These are phyloP conservation scores for Thalassarche chlororhynchos DNA, from an alignment of 2,113 vertebrate genomes.

Conservation along the genomic window DNA sequence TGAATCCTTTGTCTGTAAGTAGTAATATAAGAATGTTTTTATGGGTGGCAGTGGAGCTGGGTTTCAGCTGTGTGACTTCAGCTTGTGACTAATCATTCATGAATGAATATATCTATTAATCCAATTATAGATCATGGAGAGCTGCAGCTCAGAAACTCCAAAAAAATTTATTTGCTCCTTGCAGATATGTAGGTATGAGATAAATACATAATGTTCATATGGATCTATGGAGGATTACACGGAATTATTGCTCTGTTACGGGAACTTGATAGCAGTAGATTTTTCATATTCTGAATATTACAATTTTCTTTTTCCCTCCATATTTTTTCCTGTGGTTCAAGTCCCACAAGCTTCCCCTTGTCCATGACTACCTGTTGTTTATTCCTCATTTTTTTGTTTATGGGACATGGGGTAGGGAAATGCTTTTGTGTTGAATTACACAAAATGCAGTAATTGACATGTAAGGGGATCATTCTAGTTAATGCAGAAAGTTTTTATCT, in stretches of 20 bases:
- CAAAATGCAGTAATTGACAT: neutral
- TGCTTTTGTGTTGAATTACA: neutral
- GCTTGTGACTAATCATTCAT: neutral
- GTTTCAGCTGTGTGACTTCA: neutral
- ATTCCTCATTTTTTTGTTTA: neutral
- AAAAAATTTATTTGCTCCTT: neutral
- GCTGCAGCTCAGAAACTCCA: neutral
- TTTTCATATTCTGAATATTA: neutral
- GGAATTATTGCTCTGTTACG: neutral
- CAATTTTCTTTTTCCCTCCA: neutral
- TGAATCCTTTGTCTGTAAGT: neutral
- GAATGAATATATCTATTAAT: slow-evolving; percentile 25
- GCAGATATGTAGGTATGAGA: neutral
- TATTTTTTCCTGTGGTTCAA: neutral
- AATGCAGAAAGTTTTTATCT: neutral
- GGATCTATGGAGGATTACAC: neutral
- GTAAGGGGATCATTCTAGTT: neutral
- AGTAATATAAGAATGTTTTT: neutral
- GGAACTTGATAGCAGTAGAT: neutral
- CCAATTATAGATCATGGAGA: neutral
- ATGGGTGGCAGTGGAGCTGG: neutral
- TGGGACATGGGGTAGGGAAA: neutral
- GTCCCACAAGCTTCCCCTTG: neutral
- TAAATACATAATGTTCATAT: neutral
- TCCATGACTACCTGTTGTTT: neutral